Conservation (phyloP, 2,888 invertebrate species). For the Erebia palarica region DNA sequence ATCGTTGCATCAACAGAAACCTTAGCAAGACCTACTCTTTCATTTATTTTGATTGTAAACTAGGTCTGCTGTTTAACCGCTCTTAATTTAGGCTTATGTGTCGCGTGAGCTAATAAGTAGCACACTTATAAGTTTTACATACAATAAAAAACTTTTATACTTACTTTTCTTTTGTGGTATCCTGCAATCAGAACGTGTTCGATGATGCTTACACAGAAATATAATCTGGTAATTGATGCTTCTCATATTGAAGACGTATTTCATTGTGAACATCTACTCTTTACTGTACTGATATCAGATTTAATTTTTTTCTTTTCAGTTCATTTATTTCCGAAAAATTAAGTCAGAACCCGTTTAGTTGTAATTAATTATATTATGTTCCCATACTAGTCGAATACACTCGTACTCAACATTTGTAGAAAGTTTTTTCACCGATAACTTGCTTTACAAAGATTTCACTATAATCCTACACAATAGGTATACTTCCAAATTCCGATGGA, state of each 20-base stretch:
- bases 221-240: too few species aligned
- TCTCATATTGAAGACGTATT: too few species aligned
- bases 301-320: too few species aligned
- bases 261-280: too few species aligned
- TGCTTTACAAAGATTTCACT: slow-evolving; percentile 1
- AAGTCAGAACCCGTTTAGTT: too few species aligned
- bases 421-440: not conserved
- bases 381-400: not conserved
- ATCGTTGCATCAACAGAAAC: not conserved
- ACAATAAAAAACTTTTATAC: not conserved
- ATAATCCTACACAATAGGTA: slow-evolving; percentile 9
- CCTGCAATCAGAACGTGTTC: too few species aligned
- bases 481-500: not conserved
- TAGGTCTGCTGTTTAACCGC: not conserved
- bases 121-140: not conserved
- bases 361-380: not conserved
- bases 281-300: too few species aligned
- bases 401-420: not conserved
- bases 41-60: slow-evolving; percentile 14
- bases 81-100: slow-evolving; percentile 18
- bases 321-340: not conserved
- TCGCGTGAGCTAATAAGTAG: slow-evolving; percentile 4
- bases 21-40: not conserved
- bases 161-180: too few species aligned
- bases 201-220: too few species aligned